Base-by-base conservation (phyloP, 1,140 invertebrate genomes). In the Anastrepha obliqua region DNA sequence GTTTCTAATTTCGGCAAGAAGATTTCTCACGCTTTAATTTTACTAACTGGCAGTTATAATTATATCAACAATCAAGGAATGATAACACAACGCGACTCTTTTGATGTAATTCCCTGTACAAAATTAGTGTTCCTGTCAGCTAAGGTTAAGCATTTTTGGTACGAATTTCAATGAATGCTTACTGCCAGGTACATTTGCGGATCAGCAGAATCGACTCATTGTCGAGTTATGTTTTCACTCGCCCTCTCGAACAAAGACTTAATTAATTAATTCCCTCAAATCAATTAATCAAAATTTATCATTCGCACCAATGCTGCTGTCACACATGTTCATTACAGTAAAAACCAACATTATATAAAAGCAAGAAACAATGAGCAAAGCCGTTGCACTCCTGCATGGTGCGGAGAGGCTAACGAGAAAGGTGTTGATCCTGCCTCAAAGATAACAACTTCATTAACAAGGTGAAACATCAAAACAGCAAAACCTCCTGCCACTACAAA, bases 231-330 rank as follows among this genome's bases (percentile, higher is more conserved):
- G 58, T 86, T 47, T 64, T 86, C 85, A 62, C 85, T 62, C 29
- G 39, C 42, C 85, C 58, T 62, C 55, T 62, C 39, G 85, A 86
- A 60, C 51, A 81, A 81, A 81, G 47, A 2, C 74, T 81, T 20
- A 88, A 88, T 88, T 88, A 88, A 88, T 88, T 88, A 88, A 88
- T 85, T 85, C 55, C 20, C 81, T 47, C 20, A 70, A 88, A 88
- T 88, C 87, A 88, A 88, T 88, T 88, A 85, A 88, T 88, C 87
- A 88, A 85, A 88, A 88, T 88, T 88, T 88, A 88, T 88, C 87
- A 88, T 88, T 88, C 87, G 67, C 87, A 85, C 87, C 87, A 87
- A 85, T 86, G 81, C 74, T 85, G 78, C 87, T 88, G 81, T 86
- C 87, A 88, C 87, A 88, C 65, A 86, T 87, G 47, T 20, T 51